Evolutionary conservation across 2,888 invertebrate genomes (phyloP).

Genomic region (Clepsis dumicolana): DNA sequence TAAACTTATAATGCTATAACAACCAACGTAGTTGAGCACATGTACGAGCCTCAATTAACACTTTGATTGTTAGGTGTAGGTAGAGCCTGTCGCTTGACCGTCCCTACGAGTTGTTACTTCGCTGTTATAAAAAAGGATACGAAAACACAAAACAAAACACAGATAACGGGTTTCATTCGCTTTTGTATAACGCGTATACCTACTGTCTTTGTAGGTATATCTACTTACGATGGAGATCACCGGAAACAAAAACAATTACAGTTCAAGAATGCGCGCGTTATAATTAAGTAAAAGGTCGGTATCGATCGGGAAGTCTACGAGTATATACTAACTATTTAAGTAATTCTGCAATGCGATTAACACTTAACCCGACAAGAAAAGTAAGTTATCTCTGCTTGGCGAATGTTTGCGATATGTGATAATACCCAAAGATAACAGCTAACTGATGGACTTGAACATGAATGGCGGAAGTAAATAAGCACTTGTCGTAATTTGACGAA

Average conservation of each 20-base stretch:
- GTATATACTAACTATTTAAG: background rate
- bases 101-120: background rate
- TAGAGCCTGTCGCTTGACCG: background rate
- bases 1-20: background rate
- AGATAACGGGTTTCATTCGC: too few species aligned
- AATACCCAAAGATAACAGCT: conserved; percentile 23
- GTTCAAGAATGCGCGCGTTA: background rate
- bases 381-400: conserved; percentile 24
- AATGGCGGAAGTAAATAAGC: background rate
- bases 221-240: background rate
- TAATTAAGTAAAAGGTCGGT: too few species aligned
- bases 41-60: conserved; percentile 2
- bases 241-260: background rate
- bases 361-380: conserved; percentile 23
- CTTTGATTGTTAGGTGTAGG: background rate
- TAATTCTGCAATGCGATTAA: background rate
- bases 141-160: too few species aligned
- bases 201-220: too few species aligned
- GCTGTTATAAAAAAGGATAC: too few species aligned
- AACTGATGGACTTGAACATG: conserved; percentile 13
- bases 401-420: conserved; percentile 23
- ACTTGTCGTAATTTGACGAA: background rate
- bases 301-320: conserved; percentile 1
- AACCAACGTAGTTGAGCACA: background rate
- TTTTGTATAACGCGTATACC: too few species aligned